phyloP scores from a whole-genome alignment of 2,797 vertebrate genomes.

The Cirrhinus molitorella region DNA sequence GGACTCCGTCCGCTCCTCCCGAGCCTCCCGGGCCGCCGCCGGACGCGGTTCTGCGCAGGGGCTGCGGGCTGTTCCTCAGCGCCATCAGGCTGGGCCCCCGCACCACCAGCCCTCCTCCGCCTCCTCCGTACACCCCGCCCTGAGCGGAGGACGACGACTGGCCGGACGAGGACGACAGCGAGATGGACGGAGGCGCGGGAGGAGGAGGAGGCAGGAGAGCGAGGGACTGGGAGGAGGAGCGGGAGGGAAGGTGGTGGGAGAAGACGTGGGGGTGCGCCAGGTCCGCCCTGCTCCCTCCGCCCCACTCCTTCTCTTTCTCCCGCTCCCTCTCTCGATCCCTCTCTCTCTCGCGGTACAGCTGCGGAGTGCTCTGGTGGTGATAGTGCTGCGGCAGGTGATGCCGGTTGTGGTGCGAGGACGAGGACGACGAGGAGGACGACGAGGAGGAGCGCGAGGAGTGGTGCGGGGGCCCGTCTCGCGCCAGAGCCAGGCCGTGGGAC shows the following conservation, averaged over 20 bases:
- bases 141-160: constrained; percentile 74
- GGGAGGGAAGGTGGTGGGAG: constrained; percentile 83
- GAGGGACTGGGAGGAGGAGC: constrained; percentile 83
- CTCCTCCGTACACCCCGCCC: constrained; percentile 74
- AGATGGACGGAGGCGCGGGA: constrained; percentile 80
- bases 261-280: constrained; percentile 81
- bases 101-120: constrained; percentile 72
- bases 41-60: constrained; percentile 88
- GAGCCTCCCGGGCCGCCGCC: constrained; percentile 84
- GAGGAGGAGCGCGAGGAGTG: constrained; percentile 78
- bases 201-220: constrained; percentile 82
- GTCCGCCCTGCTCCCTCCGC: constrained; percentile 73
- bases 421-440: constrained; percentile 80
- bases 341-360: constrained; percentile 79
- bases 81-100: constrained; percentile 83
- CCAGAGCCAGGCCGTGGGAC: constrained; percentile 71
- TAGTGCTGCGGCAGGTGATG: constrained; percentile 84
- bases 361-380: constrained; percentile 78
- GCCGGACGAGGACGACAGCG: constrained; percentile 75
- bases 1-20: constrained; percentile 76
- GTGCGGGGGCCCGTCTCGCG: constrained; percentile 63
- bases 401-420: constrained; percentile 82
- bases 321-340: constrained; percentile 68
- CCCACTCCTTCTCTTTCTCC: constrained; percentile 75
- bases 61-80: constrained; percentile 91